Base-by-base conservation (phyloP, 1,140 invertebrate genomes). In the Meloidogyne floridensis region DNA sequence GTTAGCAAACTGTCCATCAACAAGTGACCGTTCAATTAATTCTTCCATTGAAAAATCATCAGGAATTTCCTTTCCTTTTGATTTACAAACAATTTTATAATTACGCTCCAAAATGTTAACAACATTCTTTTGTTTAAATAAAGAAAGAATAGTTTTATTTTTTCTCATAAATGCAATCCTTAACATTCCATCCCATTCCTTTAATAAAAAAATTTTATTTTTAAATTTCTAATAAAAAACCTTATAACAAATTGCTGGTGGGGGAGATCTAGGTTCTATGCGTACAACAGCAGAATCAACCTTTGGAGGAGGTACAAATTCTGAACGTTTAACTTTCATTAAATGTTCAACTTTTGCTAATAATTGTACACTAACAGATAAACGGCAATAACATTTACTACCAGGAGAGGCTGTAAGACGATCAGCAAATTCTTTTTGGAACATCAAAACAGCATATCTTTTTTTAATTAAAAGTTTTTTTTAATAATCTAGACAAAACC, bases 261-360 rank as follows among this genome's bases (percentile, higher is more conserved):
- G 95, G 73, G 97, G 98, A 92, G 97, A 97, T 89, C 94, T 93
- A 6, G 97, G 97, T 91, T 99, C 97, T 90, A 99, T 94, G 88
- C 98, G 92, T 0, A 99, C 96, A n/a, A 99, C 97, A 92, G 94
- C 95, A 0, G 96, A 98, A 91, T 99, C 98, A 0, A 99, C 96
- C 92, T 97, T 82, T 20, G 80, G 80, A 8, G 98, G 97, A 69
- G 98, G 98, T 84, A 94, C 93, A 88, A 99, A 99, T 91, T 99
- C 99, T 91, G 98, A 98, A 91, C 97, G 97, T 85, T 84, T 92
- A 90, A 95, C 95, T 93, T 98, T 98, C 95, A 99, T 98, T 18
- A 99, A 91, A 92, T 97, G 94, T 91, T 98, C 95, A 32, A 99
- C 96, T 88, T 95, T 92, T 8, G 97, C 95, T 82, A 99, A 91